These are phyloP conservation scores for Cryptoblepharus egeriae DNA, from an alignment of 2,797 vertebrate species.

Conservation along the genomic window DNA sequence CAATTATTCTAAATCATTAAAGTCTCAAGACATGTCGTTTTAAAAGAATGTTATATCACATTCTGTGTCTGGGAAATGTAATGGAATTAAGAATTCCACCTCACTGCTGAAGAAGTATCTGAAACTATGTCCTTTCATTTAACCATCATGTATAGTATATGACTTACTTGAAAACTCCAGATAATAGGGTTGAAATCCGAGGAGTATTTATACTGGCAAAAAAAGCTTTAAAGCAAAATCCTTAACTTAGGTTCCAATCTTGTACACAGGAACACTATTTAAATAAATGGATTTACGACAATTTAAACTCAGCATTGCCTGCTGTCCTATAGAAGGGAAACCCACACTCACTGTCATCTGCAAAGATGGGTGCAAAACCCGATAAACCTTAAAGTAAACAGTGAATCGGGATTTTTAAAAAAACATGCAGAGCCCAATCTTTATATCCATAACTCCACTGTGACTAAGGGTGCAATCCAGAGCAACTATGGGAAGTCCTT, in stretches of 20 bases:
- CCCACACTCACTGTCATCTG: neutral
- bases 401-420: too few species aligned
- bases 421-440: too few species aligned
- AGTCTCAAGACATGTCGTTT: conserved; percentile 20
- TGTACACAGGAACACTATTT: neutral
- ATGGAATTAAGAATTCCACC: neutral
- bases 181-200: conserved; percentile 5
- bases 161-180: conserved; percentile 6
- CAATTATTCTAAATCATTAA: conserved; percentile 26
- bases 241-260: neutral
- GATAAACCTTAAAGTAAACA: neutral
- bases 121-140: conserved; percentile 14
- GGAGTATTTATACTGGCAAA: neutral
- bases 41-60: conserved; percentile 19
- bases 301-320: neutral
- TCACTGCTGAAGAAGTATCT: neutral
- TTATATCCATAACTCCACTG: too few species aligned
- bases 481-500: too few species aligned
- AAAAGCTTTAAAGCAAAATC: neutral
- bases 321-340: neutral
- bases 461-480: too few species aligned
- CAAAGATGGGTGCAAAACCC: neutral
- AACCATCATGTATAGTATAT: neutral
- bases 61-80: conserved; percentile 2
- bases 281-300: neutral